Percentiles rank a stretch among this genome's conserved stretches.
Evolutionary conservation across 2,888 invertebrate species (phyloP).

Genomic region (Ophraella communa): DNA sequence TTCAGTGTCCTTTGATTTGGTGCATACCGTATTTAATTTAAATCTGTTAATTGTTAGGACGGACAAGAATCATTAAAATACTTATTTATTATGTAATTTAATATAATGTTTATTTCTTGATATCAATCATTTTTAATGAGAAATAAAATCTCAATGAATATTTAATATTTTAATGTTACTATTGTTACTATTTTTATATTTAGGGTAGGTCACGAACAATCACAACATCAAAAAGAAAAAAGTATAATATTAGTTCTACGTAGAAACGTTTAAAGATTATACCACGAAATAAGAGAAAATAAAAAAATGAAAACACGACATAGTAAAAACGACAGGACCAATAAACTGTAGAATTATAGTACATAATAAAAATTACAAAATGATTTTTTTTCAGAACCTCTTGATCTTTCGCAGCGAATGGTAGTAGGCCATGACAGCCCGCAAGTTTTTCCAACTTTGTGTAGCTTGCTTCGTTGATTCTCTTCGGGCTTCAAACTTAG

Average conservation of each 20-base stretch:
- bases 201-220: slow-evolving; percentile 29
- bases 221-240: slow-evolving; percentile 36
- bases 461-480: slow-evolving; percentile 50
- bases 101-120: too few species aligned
- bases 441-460: slow-evolving; percentile 86
- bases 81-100: too few species aligned
- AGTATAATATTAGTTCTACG: slow-evolving; percentile 30
- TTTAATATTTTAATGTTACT: too few species aligned
- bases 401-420: slow-evolving; percentile 88
- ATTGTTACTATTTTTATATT: too few species aligned
- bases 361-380: slow-evolving; percentile 39
- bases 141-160: too few species aligned
- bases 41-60: too few species aligned
- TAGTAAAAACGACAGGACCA: slow-evolving; percentile 27
- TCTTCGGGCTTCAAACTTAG: slow-evolving; percentile 42
- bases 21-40: too few species aligned
- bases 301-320: slow-evolving; percentile 25
- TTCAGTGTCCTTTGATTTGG: too few species aligned
- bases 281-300: slow-evolving; percentile 34
- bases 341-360: slow-evolving; percentile 34
- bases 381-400: slow-evolving; percentile 66
- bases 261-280: slow-evolving; percentile 32
- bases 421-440: slow-evolving; percentile 89
- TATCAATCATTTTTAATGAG: too few species aligned
- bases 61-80: too few species aligned